phyloP scores from a whole-genome alignment of 2,888 invertebrate genomes.

The Drosophila rellima region DNA sequence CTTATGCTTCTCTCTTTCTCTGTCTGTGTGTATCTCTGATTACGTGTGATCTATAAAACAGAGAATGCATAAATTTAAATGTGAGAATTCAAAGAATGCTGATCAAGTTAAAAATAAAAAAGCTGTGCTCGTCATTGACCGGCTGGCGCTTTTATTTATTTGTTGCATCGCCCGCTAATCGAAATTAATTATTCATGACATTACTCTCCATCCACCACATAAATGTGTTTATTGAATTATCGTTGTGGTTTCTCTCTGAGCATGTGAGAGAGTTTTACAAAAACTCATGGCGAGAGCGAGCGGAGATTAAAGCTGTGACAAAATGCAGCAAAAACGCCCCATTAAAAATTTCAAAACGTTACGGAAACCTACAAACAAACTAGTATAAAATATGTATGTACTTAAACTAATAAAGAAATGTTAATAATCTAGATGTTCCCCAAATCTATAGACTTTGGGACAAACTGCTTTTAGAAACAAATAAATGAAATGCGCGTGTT shows the following conservation, averaged over 20 bases:
- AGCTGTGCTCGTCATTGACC: conserved; percentile 31
- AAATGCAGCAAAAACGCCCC: conserved; percentile 41
- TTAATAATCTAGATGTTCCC: not conserved
- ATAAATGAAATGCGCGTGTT: too few species aligned
- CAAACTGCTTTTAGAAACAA: too few species aligned
- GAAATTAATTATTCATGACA: conserved; percentile 43
- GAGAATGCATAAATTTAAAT: conserved; percentile 5
- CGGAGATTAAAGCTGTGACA: not conserved
- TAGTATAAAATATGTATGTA: not conserved
- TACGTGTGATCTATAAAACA: conserved; percentile 39
- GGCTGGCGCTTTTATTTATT: conserved; percentile 39
- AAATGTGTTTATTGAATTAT: conserved; percentile 8
- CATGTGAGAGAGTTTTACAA: not conserved
- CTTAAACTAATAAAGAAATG: too few species aligned
- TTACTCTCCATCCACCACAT: not conserved
- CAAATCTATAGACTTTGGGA: not conserved
- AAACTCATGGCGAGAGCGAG: not conserved
- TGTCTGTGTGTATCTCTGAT: conserved; percentile 10
- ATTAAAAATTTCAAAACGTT: not conserved
- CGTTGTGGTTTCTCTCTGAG: not conserved
- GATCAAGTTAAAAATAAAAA: conserved; percentile 15
- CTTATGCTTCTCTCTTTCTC: conserved; percentile 4
- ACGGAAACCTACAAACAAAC: not conserved
- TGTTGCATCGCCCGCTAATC: conserved; percentile 43
- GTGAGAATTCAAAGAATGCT: conserved; percentile 18